Conservation (phyloP, 2,888 invertebrate species). For the Standfussiana lucernea region DNA sequence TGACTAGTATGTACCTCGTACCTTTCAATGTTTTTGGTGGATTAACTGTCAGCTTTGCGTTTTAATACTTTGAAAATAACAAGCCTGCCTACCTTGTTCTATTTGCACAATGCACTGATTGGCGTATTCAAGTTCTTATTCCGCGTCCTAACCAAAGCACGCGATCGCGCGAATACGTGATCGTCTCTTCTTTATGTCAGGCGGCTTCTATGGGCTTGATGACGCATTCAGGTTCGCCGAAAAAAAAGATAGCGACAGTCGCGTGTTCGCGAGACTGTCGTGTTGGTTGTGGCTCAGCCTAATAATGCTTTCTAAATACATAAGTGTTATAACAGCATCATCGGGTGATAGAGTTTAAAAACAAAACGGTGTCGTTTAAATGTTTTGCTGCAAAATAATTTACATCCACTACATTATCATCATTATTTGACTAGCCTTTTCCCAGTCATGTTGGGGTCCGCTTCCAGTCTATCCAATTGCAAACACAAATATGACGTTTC, state of each 20-base stretch:
- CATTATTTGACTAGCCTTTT: not conserved
- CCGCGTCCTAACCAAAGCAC: not conserved
- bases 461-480: not conserved
- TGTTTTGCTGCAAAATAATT: not conserved
- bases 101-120: constrained; percentile 18
- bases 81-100: not conserved
- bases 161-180: not conserved
- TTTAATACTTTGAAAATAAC: not conserved
- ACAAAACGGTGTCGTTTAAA: not conserved
- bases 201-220: not conserved
- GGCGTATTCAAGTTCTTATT: not conserved
- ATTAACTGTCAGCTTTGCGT: constrained; percentile 10
- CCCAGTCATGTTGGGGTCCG: not conserved
- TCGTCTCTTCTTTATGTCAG: not conserved
- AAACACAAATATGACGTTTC: not conserved
- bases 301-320: not conserved
- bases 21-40: constrained; percentile 9
- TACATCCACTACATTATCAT: not conserved
- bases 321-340: not conserved
- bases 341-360: not conserved
- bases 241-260: not conserved
- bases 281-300: not conserved
- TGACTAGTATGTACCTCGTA: constrained; percentile 22
- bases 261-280: not conserved
- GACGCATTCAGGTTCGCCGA: not conserved